Evolutionary conservation across 37 sponge, comb jelly and placozoan species (phyloP).

Genomic region (Lycopodina hypogea): DNA sequence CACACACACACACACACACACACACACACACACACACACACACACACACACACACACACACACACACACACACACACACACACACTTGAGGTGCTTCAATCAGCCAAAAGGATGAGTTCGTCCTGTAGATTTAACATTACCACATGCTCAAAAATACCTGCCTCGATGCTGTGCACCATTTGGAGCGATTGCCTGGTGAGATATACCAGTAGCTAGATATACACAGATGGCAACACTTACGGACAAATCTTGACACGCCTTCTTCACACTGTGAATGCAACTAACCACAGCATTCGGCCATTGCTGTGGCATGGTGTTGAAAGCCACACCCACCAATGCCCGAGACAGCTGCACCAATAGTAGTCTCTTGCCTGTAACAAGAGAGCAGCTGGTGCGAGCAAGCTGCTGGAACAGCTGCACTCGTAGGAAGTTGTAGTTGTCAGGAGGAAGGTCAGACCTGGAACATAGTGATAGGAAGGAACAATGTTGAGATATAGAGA

Average conservation of each 20-base stretch:
- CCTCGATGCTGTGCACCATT: too few relatives aligned
- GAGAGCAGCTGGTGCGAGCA: constrained; percentile 24
- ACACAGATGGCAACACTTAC: too few relatives aligned
- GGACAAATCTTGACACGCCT: constrained; percentile 9
- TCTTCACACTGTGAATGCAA: constrained; percentile 46
- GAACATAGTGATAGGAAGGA: neutral
- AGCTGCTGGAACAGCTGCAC: constrained; percentile 56
- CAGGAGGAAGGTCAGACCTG: constrained; percentile 59
- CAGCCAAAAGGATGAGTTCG: too few relatives aligned
- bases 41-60: too few relatives aligned
- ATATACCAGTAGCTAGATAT: too few relatives aligned
- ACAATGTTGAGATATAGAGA: neutral
- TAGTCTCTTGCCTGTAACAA: constrained; percentile 14
- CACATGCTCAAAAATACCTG: too few relatives aligned
- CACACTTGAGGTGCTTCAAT: too few relatives aligned
- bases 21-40: too few relatives aligned
- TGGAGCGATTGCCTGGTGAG: too few relatives aligned
- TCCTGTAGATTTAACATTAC: too few relatives aligned
- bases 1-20: too few relatives aligned
- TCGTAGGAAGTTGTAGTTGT: constrained; percentile 49
- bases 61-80: too few relatives aligned
- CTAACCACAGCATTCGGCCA: constrained; percentile 73
- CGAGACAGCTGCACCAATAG: constrained; percentile 60
- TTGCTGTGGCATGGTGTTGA: constrained; percentile 55
- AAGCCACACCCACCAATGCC: constrained; percentile 47